Evolutionary conservation across 2,888 invertebrate species (phyloP), one percentile per base, ranked within the genome.

Genomic region (Cephus pulcher): DNA sequence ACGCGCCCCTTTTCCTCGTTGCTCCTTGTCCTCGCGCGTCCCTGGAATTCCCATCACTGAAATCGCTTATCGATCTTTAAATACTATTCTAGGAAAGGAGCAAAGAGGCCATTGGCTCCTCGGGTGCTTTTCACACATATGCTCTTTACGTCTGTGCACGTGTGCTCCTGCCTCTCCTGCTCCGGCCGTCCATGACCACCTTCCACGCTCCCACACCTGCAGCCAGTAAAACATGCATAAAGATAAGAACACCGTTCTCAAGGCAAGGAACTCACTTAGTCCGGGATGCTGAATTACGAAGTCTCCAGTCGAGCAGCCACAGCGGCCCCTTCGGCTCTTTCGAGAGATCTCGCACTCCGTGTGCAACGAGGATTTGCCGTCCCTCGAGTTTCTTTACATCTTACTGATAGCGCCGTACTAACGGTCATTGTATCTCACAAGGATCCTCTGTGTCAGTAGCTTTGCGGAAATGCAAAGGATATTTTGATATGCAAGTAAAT

Each of bases 201-300:
- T 56, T 56, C 56, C 56, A 9, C 56, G 23, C 56, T 56, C 9
- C 56, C 23, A 56, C 56, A 56, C 56, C 23, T 3, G 56, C 56
- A 34, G 6, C 71, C 33, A 32, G 71, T 34, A 34, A 71, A 71
- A 71, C 82, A 83, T 86, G 85, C 85, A 83, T 82, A 83, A 83
- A 85, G 86, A 86, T 85, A 84, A 84, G 84, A 82, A 83, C 76
- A 83, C 76, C 73, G 80, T 76, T 80, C 77, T 82, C 82, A 80
- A 76, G 30, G 80, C 70, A 73, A 74, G 77, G 74, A 79, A 79
- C 84, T 81, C 78, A 74, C 77, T 37, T 40, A 74, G 77, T 69
- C 80, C 81, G 77, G 77, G 77, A 77, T 77, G 82, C 76, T 81
- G 80, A 79, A 83, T 83, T 82, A 84, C 81, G 79, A 79, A 78